phyloP scores from a whole-genome alignment of 2,797 vertebrate genomes.

The Pseudochirops cupreus region DNA sequence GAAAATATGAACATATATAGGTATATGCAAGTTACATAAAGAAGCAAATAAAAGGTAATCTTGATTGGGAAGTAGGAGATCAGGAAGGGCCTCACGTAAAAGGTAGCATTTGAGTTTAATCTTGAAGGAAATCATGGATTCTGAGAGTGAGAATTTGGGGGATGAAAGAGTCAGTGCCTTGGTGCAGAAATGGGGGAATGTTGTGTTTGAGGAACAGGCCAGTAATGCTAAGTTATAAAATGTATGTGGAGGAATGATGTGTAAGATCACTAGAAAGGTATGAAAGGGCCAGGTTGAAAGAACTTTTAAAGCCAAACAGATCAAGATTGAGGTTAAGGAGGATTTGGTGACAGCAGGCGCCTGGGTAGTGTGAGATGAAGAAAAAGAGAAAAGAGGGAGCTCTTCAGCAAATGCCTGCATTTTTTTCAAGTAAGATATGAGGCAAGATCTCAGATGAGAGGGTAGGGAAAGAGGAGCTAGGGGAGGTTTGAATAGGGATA shows the following conservation, averaged over 20 bases:
- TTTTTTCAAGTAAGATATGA: neutral
- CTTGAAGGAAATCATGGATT: neutral
- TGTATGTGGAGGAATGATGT: neutral
- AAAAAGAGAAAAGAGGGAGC: neutral
- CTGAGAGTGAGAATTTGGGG: neutral
- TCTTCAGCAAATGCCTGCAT: neutral
- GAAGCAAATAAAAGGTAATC: neutral
- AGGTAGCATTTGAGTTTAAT: neutral
- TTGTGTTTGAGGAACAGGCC: neutral
- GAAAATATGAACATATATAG: neutral
- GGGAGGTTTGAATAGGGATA: neutral
- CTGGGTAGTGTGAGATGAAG: neutral
- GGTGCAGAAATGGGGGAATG: neutral
- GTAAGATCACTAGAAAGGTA: neutral
- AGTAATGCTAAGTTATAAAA: neutral
- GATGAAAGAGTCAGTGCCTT: neutral
- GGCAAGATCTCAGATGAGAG: neutral
- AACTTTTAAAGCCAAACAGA: neutral
- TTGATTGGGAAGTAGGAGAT: neutral
- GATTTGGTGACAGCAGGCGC: neutral
- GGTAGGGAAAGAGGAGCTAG: neutral
- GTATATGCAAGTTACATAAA: too few species aligned
- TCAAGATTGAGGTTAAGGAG: neutral
- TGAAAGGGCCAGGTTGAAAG: neutral
- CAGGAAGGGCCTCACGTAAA: neutral